Evolutionary conservation across 2,113 vertebrate species (phyloP).

Genomic region (Brachypteracias leptosomus): DNA sequence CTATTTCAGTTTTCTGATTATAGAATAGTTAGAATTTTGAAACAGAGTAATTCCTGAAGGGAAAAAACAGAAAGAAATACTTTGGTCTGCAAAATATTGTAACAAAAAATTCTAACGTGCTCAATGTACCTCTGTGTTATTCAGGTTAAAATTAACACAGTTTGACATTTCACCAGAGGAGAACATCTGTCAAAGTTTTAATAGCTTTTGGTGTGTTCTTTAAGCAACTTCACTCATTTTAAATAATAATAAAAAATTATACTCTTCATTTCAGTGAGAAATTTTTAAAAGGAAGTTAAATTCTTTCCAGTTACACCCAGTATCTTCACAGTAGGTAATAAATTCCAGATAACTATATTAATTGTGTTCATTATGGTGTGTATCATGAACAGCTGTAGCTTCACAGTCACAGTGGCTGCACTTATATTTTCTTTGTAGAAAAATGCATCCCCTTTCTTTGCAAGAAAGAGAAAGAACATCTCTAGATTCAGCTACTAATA

Average conservation of each 20-base stretch:
- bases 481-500: neutral
- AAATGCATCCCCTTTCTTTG: neutral
- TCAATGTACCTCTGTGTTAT: neutral
- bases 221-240: neutral
- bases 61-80: neutral
- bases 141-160: neutral
- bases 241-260: neutral
- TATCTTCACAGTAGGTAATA: neutral
- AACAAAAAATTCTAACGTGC: neutral
- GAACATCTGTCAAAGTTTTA: constrained; percentile 29
- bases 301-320: neutral
- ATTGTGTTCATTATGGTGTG: neutral
- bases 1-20: neutral
- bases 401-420: neutral
- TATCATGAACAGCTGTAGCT: neutral
- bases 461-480: neutral
- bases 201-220: neutral
- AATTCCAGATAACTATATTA: neutral
- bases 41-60: neutral
- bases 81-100: neutral
- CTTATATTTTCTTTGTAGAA: neutral
- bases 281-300: neutral
- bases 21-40: neutral
- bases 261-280: neutral
- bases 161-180: neutral